These are phyloP conservation scores for Hyperoplus immaculatus DNA, from an alignment of 2,797 vertebrate species.

Conservation along the genomic window DNA sequence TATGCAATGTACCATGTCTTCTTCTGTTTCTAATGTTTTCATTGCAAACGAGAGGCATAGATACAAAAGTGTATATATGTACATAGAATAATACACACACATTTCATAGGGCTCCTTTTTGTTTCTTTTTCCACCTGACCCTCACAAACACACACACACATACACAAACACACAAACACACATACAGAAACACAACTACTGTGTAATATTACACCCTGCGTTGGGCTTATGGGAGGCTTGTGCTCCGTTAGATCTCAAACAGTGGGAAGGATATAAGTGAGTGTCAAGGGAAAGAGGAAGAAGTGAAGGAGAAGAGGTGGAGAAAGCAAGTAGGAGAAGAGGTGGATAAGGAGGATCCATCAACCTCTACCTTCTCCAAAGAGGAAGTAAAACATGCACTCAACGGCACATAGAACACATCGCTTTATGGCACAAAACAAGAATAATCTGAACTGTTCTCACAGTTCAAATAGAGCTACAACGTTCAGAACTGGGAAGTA, in stretches of 20 bases:
- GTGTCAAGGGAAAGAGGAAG: slow-evolving; percentile 47
- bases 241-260: slow-evolving; percentile 64
- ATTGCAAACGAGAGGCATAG: slow-evolving; percentile 20
- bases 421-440: slow-evolving; percentile 14
- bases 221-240: slow-evolving; percentile 63
- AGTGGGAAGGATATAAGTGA: slow-evolving; percentile 63
- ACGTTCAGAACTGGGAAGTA: slow-evolving; percentile 7
- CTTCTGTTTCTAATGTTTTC: neutral
- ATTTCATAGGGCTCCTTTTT: slow-evolving; percentile 33
- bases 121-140: slow-evolving; percentile 52
- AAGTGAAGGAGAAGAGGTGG: slow-evolving; percentile 31
- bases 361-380: slow-evolving; percentile 31
- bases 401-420: neutral
- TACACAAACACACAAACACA: slow-evolving; percentile 29
- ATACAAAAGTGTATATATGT: neutral
- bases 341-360: slow-evolving; percentile 52
- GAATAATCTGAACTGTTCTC: slow-evolving; percentile 6
- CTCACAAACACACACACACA: slow-evolving; percentile 33
- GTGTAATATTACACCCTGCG: slow-evolving; percentile 71
- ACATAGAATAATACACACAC: slow-evolving; percentile 1
- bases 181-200: slow-evolving; percentile 45
- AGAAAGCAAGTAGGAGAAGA: slow-evolving; percentile 48
- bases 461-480: slow-evolving; percentile 9
- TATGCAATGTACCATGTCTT: slow-evolving; percentile 12
- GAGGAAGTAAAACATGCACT: slow-evolving; percentile 22